Evolutionary conservation across 2,888 invertebrate genomes (phyloP).

Genomic region (Cryptus viduatorius): DNA sequence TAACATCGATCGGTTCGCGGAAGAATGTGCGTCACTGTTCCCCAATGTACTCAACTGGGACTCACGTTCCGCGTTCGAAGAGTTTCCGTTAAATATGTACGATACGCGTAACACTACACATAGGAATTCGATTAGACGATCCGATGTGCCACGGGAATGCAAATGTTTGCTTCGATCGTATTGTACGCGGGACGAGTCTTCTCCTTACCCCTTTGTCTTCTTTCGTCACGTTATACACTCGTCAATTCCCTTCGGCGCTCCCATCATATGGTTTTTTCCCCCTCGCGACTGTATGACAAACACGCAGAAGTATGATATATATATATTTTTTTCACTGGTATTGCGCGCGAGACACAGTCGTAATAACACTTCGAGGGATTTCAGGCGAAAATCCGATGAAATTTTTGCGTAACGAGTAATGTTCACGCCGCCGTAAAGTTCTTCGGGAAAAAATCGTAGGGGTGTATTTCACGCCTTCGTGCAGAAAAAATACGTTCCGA

Average conservation of each 20-base stretch:
- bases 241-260: conserved; percentile 27
- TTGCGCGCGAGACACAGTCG: neutral
- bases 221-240: conserved; percentile 33
- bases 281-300: neutral
- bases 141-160: conserved; percentile 22
- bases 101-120: conserved; percentile 1
- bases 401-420: conserved; percentile 41
- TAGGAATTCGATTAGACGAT: conserved; percentile 36
- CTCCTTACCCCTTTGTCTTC: conserved; percentile 40
- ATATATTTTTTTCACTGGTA: conserved; percentile 16
- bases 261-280: neutral
- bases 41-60: neutral
- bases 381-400: conserved; percentile 21
- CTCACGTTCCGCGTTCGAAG: neutral
- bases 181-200: neutral
- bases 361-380: conserved; percentile 34
- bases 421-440: conserved; percentile 3
- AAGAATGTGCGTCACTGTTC: neutral
- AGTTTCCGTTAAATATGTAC: neutral
- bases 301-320: conserved; percentile 20
- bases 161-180: conserved; percentile 46
- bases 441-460: neutral
- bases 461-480: conserved; percentile 1
- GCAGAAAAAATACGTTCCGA: neutral
- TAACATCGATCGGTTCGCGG: neutral